Conservation (phyloP, 92 coral and sea anemone genomes). For the Epizoanthus illoricatus region DNA sequence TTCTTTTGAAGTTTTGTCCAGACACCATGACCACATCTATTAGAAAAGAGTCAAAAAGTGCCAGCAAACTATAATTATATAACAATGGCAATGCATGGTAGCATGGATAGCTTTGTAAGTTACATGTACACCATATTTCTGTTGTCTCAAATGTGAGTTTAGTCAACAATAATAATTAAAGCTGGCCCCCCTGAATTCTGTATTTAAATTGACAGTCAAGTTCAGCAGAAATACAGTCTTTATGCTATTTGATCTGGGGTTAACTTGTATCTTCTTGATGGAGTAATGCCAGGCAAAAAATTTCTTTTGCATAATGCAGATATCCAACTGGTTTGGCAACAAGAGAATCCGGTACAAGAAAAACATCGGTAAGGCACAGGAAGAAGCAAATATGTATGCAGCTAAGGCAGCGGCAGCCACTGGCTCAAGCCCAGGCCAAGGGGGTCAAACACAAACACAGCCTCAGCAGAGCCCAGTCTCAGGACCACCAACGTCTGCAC, state of each 20-base stretch:
- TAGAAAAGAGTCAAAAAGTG: too few species aligned
- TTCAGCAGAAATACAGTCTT: not conserved
- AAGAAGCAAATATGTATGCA: constrained; percentile 97
- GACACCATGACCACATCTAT: too few species aligned
- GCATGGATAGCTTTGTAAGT: too few species aligned
- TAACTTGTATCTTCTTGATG: constrained; percentile 1
- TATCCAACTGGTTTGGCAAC: constrained; percentile 99
- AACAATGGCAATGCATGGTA: too few species aligned
- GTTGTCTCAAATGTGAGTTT: too few species aligned
- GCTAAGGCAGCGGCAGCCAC: constrained; percentile 90
- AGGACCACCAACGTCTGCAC: constrained; percentile 78
- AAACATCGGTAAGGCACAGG: constrained; percentile 97
- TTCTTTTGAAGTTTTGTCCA: too few species aligned
- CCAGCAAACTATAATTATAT: too few species aligned
- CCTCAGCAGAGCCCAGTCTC: constrained; percentile 67
- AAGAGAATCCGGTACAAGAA: constrained; percentile 97
- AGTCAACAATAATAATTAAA: too few species aligned
- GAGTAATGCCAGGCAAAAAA: not conserved
- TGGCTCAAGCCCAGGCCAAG: constrained; percentile 36
- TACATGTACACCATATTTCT: too few species aligned
- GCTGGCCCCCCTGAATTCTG: too few species aligned
- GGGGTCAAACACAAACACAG: constrained; percentile 49
- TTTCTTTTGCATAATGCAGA: constrained; percentile 43
- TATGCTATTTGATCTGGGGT: not conserved
- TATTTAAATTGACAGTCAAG: not conserved